Conservation (phyloP, 2,797 vertebrate genomes). For the Muraenolepis orangiensis region DNA sequence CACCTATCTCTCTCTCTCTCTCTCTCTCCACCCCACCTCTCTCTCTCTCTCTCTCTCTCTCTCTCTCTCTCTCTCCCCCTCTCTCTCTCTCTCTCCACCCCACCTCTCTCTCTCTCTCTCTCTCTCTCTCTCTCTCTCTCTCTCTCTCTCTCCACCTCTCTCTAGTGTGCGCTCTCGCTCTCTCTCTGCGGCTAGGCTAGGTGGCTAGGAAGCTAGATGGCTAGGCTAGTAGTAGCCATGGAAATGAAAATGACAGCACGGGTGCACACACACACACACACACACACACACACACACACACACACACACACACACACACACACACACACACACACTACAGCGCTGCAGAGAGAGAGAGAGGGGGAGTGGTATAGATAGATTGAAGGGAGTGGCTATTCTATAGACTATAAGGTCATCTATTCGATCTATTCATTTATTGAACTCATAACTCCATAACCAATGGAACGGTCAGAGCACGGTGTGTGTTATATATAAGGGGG, state of each 20-base stretch:
- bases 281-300: no score
- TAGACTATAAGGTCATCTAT: background rate
- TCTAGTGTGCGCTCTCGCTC: background rate
- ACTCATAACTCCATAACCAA: background rate
- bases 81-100: background rate
- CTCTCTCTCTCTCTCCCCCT: background rate
- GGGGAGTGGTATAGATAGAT: background rate
- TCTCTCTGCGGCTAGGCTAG: background rate
- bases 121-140: no score
- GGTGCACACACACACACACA: no score
- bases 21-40: background rate
- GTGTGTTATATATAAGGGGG: background rate
- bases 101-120: no score
- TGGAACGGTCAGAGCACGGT: background rate
- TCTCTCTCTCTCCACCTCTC: no score
- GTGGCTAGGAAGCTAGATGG: background rate
- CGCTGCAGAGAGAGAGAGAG: conserved; percentile 1
- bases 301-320: no score
- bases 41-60: conserved; percentile 3
- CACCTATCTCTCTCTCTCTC: background rate
- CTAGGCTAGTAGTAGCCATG: background rate
- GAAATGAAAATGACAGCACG: background rate
- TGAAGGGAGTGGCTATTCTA: background rate
- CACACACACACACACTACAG: background rate
- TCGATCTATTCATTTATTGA: background rate